Base-by-base conservation (phyloP, 2,113 vertebrate genomes). In the Cynopterus brachyotis region DNA sequence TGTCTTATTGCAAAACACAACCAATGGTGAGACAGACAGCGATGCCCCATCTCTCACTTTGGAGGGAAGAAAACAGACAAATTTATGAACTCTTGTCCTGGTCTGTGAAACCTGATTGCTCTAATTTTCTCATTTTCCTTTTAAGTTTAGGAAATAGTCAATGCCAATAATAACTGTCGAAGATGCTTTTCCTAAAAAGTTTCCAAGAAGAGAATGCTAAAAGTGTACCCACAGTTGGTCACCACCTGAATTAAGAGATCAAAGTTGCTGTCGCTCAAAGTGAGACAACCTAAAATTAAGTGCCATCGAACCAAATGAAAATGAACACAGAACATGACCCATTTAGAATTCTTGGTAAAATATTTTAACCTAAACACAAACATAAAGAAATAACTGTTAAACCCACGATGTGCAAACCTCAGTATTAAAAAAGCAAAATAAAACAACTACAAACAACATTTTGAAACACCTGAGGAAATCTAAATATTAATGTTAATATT, bases 11-110 rank as follows among this genome's bases (percentile, higher is more conserved):
- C 53, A 20, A 24, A 73, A 53, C 37, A 60, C 19, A 15, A 40
- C 45, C 20, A 1, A 6, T 11, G 15, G 16, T 0, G 32, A 10
- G 35, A 32, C 0, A 5, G 24, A 5, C 35, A 78, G n/a, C 1
- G 26, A 42, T 2, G 16, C 22, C 26, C n/a, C n/a, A 30, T 3
- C 2, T 7, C 28, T 67, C 16, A 15, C 8, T 30, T 40, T n/a
- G 8, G 40, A 57, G 50, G 92, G 37, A 9, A 20, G 22, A 35
- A 37, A 67, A 60, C 22, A 37, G 12, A 59, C 73, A 40, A 40
- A 62, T 11, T 26, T 2, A 22, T 72, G 24, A 30, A 26, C 0
- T 10, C 60, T 37, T 55, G 26, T 66, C 90, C 66, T 84, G 24
- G 12, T 42, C 70, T 19, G 3, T 9, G 20, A 69, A 60, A 32